Conservation (phyloP, 2,113 vertebrate species). For the rabbit (Oryctolagus cuniculus) region DNA sequence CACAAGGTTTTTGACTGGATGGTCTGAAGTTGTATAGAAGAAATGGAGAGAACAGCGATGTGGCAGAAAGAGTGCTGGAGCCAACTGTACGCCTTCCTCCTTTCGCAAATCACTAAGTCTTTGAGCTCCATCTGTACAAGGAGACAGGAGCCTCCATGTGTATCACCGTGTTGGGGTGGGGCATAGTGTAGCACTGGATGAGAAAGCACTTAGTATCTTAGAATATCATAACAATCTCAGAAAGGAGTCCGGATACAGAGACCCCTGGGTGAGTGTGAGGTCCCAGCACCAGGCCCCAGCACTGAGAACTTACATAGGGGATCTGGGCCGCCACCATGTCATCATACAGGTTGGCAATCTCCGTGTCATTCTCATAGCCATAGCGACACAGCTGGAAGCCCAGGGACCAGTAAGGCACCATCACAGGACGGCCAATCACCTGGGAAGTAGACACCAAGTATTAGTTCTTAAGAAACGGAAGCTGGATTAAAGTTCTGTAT, state of each 20-base stretch:
- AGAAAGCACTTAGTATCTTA: neutral
- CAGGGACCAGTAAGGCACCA: constrained; percentile 97
- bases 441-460: constrained; percentile 81
- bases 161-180: no score
- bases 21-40: neutral
- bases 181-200: neutral
- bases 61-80: accelerated
- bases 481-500: neutral
- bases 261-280: no score
- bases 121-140: no score
- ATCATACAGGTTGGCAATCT: constrained; percentile 90
- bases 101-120: neutral
- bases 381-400: constrained; percentile 98
- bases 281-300: neutral
- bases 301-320: constrained; percentile 90
- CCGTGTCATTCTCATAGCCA: constrained; percentile 91
- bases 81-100: neutral
- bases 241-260: neutral
- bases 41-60: neutral
- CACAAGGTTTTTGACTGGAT: no score
- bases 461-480: neutral
- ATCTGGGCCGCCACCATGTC: constrained; percentile 91
- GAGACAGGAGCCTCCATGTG: neutral
- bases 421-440: constrained; percentile 93
- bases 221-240: neutral